phyloP scores from a whole-genome alignment of 2,888 invertebrate genomes.

The Drosophila maculinotata region DNA sequence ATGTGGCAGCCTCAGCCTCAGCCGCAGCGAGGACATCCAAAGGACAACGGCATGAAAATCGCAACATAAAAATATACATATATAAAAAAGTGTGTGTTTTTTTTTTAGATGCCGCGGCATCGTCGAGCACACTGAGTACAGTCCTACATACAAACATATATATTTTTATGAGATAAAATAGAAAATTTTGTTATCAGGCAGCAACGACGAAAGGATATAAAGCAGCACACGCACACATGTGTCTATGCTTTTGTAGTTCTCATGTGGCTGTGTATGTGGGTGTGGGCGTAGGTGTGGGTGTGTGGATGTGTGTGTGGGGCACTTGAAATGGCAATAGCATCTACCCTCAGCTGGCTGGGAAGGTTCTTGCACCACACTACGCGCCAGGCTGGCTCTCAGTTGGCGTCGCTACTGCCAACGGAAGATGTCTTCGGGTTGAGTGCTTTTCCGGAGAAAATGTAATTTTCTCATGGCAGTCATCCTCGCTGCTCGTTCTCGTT shows the following conservation, averaged over 20 bases:
- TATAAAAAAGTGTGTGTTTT: conserved; percentile 21
- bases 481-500: conserved; percentile 41
- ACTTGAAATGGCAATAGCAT: conserved; percentile 76
- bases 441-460: conserved; percentile 82
- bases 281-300: too few relatives aligned
- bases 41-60: conserved; percentile 69
- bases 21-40: conserved; percentile 43
- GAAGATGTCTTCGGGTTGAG: conserved; percentile 80
- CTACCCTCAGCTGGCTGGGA: conserved; percentile 47
- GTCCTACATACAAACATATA: conserved; percentile 43
- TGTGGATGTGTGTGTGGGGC: conserved; percentile 41
- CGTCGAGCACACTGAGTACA: conserved; percentile 34
- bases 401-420: conserved; percentile 70
- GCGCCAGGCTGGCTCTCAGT: conserved; percentile 17
- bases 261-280: conserved; percentile 29
- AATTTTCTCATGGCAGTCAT: conserved; percentile 80
- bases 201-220: conserved; percentile 78
- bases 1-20: conserved; percentile 1
- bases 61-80: conserved; percentile 52
- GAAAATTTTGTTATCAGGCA: conserved; percentile 81
- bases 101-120: conserved; percentile 26
- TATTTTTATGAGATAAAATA: conserved; percentile 82
- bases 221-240: conserved; percentile 57
- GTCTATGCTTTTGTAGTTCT: conserved; percentile 43
- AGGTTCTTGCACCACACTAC: conserved; percentile 37